phyloP scores from a whole-genome alignment of 2,888 invertebrate genomes.

The Sisyra nigra region DNA sequence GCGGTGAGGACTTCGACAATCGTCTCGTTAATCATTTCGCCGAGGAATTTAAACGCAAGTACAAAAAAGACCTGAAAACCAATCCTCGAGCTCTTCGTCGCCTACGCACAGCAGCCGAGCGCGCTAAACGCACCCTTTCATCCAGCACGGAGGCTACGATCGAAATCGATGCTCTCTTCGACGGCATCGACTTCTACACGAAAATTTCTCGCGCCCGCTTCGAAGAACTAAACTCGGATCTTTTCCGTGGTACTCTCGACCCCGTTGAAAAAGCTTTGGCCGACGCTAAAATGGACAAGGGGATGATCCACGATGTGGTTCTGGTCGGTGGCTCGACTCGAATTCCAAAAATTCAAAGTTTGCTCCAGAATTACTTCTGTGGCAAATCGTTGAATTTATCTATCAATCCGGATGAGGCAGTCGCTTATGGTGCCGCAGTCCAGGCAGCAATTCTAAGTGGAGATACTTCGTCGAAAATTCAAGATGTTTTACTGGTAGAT shows the following conservation, averaged over 20 bases:
- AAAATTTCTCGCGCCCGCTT: slow-evolving; percentile 62
- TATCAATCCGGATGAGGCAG: slow-evolving; percentile 26
- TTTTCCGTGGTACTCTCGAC: slow-evolving; percentile 51
- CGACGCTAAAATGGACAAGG: slow-evolving; percentile 65
- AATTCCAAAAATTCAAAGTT: slow-evolving; percentile 60
- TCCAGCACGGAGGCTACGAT: slow-evolving; percentile 60
- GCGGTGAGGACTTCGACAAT: slow-evolving; percentile 34
- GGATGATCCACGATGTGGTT: slow-evolving; percentile 60
- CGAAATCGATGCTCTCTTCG: slow-evolving; percentile 59
- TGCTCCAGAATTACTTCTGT: slow-evolving; percentile 60
- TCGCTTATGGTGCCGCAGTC: slow-evolving; percentile 25
- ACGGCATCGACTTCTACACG: slow-evolving; percentile 57
- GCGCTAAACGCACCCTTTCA: slow-evolving; percentile 60
- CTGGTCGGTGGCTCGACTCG: slow-evolving; percentile 69
- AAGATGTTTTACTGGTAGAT: slow-evolving; percentile 54
- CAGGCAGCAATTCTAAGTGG: slow-evolving; percentile 24
- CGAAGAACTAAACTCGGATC: slow-evolving; percentile 55
- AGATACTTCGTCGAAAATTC: slow-evolving; percentile 48
- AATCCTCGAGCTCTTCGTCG: slow-evolving; percentile 53
- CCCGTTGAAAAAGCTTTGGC: slow-evolving; percentile 58
- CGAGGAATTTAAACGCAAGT: slow-evolving; percentile 58
- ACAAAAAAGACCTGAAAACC: slow-evolving; percentile 46
- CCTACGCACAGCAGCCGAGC: slow-evolving; percentile 58
- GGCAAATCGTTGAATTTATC: slow-evolving; percentile 28
- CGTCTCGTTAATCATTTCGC: slow-evolving; percentile 47